phyloP scores from a whole-genome alignment of 53 echinoderm and acorn worm species.

The Antedon mediterranea region DNA sequence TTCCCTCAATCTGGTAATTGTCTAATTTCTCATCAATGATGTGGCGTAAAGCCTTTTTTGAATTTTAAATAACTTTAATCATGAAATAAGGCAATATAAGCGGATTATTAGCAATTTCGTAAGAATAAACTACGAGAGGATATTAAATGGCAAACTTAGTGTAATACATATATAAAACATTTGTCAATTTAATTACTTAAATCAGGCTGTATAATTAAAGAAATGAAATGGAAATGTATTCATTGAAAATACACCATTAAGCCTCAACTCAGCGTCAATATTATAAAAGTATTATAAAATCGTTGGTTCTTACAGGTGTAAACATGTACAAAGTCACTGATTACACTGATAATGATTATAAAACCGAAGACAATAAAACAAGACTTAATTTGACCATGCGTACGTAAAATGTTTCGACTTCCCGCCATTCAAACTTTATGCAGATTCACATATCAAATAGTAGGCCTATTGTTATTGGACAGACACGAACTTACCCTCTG shows the following conservation, averaged over 20 bases:
- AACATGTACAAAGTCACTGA: no score
- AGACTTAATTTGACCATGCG: no score
- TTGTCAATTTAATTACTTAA: neutral
- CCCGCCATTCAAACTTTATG: no score
- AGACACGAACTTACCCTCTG: no score
- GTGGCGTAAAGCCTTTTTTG: neutral
- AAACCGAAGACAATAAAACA: no score
- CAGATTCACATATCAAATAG: no score
- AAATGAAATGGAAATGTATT: neutral
- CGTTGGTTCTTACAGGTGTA: no score
- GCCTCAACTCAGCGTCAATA: no score
- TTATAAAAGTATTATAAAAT: no score
- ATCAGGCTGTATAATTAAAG: neutral
- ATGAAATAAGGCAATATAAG: neutral
- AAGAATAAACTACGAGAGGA: neutral
- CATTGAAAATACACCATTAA: neutral
- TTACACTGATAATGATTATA: no score
- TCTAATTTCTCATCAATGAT: neutral
- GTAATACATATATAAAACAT: conserved; percentile 1
- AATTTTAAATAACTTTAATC: neutral
- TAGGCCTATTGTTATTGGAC: no score
- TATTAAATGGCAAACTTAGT: neutral
- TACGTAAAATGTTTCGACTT: no score
- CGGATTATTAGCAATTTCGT: neutral
- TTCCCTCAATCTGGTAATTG: neutral